These are phyloP conservation scores for Macrotrachela quadricornifera DNA, from an alignment of 1,140 invertebrate species.

Conservation along the genomic window DNA sequence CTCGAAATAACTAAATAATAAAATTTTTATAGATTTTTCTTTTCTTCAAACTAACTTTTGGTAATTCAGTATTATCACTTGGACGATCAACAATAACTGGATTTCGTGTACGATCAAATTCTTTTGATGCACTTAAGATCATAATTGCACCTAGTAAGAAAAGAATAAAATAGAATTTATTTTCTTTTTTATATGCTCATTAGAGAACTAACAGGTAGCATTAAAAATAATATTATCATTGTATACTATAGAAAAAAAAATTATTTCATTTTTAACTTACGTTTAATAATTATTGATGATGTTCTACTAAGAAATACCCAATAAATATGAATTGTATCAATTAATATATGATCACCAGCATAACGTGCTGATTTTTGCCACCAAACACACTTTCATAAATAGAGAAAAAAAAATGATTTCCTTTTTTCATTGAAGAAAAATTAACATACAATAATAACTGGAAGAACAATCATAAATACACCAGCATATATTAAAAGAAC, in stretches of 20 bases:
- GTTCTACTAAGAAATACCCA: no score
- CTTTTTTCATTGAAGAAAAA: neutral
- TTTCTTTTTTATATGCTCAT: no score
- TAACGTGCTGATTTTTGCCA: conserved; percentile 94
- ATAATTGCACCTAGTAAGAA: conserved; percentile 52
- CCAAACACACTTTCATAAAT: conserved; percentile 54
- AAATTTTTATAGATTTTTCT: neutral
- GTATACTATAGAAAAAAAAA: no score
- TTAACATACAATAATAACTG: conserved; percentile 48
- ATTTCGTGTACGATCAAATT: conserved; percentile 83
- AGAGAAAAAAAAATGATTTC: neutral
- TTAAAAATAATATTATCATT: no score
- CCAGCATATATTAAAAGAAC: conserved; percentile 80
- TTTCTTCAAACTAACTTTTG: conserved; percentile 18
- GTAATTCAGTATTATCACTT: conserved; percentile 82
- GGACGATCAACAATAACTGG: conserved; percentile 74
- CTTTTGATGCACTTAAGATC: conserved; percentile 79
- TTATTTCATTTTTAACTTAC: no score
- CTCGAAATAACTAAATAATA: conserved; percentile 56
- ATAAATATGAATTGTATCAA: conserved; percentile 85
- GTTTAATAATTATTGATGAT: no score
- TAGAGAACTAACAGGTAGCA: no score
- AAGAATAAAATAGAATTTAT: no score
- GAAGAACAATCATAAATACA: conserved; percentile 89
- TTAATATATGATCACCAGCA: conserved; percentile 74